These are phyloP conservation scores for Acronicta psi DNA, from an alignment of 2,888 invertebrate genomes.

Conservation along the genomic window DNA sequence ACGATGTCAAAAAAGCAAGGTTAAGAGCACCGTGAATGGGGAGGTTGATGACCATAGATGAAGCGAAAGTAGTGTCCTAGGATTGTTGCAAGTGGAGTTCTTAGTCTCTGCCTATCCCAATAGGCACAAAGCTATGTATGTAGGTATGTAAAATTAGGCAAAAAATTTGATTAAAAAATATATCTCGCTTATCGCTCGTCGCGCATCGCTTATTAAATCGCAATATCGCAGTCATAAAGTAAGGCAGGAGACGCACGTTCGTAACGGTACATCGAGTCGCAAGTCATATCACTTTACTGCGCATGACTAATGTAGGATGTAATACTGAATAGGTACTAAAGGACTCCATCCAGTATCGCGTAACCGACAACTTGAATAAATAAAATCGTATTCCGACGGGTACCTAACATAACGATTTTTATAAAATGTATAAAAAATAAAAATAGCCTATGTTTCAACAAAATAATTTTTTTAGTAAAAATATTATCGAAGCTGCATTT, in stretches of 20 bases:
- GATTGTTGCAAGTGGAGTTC: too few species aligned
- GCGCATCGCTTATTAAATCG: slow-evolving; percentile 54
- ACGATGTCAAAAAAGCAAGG: too few species aligned
- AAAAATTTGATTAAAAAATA: slow-evolving; percentile 22
- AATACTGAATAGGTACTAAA: slow-evolving; percentile 32
- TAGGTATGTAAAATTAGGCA: background rate
- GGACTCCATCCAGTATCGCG: background rate
- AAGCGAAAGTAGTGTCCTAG: too few species aligned
- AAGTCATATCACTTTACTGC: slow-evolving; percentile 51
- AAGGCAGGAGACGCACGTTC: slow-evolving; percentile 45
- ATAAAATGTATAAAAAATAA: too few species aligned
- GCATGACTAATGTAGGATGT: slow-evolving; percentile 45
- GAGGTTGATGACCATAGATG: too few species aligned
- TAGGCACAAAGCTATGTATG: too few species aligned
- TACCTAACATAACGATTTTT: too few species aligned
- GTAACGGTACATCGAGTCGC: slow-evolving; percentile 56
- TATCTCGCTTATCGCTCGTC: slow-evolving; percentile 34
- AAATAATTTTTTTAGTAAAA: too few species aligned
- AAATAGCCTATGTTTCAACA: too few species aligned
- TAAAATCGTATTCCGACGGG: background rate
- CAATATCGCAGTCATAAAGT: slow-evolving; percentile 53
- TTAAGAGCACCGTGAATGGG: too few species aligned
- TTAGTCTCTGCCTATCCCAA: too few species aligned
- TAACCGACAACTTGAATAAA: background rate
- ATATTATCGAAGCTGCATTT: too few species aligned